Evolutionary conservation across 2,113 vertebrate genomes (phyloP).

Genomic region (Melanerpes formicivorus): DNA sequence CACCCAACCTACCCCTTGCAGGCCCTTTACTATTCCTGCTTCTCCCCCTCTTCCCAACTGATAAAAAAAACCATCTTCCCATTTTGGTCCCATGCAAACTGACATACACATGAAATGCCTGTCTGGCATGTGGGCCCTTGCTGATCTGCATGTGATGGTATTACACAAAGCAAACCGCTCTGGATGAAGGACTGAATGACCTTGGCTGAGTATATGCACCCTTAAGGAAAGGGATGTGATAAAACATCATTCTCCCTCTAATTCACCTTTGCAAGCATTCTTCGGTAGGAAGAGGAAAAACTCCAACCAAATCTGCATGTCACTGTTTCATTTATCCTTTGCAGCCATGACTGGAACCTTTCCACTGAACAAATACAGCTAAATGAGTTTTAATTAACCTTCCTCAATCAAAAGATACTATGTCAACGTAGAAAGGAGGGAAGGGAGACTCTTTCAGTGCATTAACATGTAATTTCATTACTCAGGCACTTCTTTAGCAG

Average conservation of each 20-base stretch:
- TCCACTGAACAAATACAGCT: slow-evolving; percentile 65
- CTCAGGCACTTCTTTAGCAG: slow-evolving; percentile 70
- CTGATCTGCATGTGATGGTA: neutral
- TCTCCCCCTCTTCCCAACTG: neutral
- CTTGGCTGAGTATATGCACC: neutral
- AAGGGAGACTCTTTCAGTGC: slow-evolving; percentile 31
- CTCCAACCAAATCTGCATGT: slow-evolving; percentile 6
- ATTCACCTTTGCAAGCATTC: neutral
- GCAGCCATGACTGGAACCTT: slow-evolving; percentile 4
- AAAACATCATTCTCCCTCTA: neutral
- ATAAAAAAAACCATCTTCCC: neutral
- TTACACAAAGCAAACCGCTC: neutral
- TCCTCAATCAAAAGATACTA: slow-evolving; percentile 75
- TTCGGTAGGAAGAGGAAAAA: neutral
- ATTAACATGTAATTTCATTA: slow-evolving; percentile 73
- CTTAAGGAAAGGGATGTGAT: neutral
- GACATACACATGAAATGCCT: neutral
- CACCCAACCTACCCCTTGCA: neutral
- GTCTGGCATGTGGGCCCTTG: neutral
- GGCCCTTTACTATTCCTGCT: neutral
- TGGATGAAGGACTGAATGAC: slow-evolving; percentile 5
- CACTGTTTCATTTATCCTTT: slow-evolving; percentile 28
- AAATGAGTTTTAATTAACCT: slow-evolving; percentile 79
- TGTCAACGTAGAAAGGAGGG: slow-evolving; percentile 57
- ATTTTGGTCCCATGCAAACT: neutral